A percentile compares a stretch with the other conserved stretches of the same genome.
Conservation (phyloP, 2,113 vertebrate genomes). For the Aegithalos caudatus region DNA sequence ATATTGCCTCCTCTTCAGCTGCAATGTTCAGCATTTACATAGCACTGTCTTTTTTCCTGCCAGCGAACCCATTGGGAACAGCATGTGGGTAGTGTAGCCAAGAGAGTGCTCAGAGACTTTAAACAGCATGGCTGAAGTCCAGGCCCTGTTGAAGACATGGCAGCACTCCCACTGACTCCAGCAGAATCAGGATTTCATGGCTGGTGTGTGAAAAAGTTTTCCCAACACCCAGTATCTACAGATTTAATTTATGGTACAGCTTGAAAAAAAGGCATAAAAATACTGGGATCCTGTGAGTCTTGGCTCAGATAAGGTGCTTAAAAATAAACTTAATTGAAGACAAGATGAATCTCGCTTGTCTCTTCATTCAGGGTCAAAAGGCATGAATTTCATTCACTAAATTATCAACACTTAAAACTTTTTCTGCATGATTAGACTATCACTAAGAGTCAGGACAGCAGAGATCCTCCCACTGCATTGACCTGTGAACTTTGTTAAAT, state of each 20-base stretch:
- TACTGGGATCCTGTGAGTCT: background rate
- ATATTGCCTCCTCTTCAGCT: background rate
- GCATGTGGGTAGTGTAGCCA: background rate
- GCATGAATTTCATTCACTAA: slow-evolving; percentile 69
- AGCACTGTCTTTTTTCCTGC: background rate
- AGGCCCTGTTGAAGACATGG: slow-evolving; percentile 18
- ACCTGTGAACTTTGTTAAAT: slow-evolving; percentile 77
- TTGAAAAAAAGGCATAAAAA: background rate
- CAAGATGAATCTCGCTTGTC: slow-evolving; percentile 44
- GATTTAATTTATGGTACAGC: background rate
- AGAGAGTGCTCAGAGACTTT: background rate
- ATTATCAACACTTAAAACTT: slow-evolving; percentile 69
- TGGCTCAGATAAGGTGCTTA: background rate
- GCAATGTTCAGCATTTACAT: background rate
- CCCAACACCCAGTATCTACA: background rate
- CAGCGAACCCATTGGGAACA: background rate
- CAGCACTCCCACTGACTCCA: slow-evolving; percentile 19
- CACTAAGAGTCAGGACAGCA: slow-evolving; percentile 62
- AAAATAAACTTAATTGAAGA: slow-evolving; percentile 62
- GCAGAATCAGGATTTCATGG: background rate
- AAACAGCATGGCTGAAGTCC: slow-evolving; percentile 41
- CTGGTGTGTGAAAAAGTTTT: background rate
- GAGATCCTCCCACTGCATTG: slow-evolving; percentile 76
- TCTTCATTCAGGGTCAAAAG: slow-evolving; percentile 71
- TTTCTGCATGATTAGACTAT: slow-evolving; percentile 80